A percentile compares a stretch with the other conserved stretches of the same genome.
Conservation (phyloP, 2,888 invertebrate species). For the Cephus spinipes region DNA sequence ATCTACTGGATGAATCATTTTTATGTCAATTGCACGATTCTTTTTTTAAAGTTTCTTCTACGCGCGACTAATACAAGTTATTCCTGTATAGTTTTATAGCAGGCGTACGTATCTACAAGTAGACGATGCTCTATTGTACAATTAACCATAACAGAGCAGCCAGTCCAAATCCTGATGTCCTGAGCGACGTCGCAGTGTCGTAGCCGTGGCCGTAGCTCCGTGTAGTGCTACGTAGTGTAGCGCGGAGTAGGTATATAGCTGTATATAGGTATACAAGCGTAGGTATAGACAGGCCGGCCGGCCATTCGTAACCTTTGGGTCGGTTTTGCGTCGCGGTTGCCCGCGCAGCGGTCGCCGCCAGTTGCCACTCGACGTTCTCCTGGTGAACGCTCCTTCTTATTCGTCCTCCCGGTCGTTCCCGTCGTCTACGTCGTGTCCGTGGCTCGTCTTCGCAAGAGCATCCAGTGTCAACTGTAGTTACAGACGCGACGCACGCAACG, state of each 20-base stretch:
- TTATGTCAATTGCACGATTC: background rate
- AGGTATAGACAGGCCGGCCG: conserved; percentile 26
- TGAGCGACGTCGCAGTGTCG: background rate
- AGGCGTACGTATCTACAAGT: background rate
- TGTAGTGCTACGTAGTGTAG: conserved; percentile 18
- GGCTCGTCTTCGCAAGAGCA: background rate
- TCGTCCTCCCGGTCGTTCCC: background rate
- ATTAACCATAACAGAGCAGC: background rate
- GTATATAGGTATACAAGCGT: conserved; percentile 32
- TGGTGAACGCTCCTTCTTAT: conserved; percentile 35
- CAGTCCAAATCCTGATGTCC: background rate
- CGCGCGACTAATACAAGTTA: background rate
- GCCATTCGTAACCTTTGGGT: conserved; percentile 43
- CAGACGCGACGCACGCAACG: background rate
- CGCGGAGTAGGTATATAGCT: conserved; percentile 30
- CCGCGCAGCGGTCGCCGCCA: conserved; percentile 28
- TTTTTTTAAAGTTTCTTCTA: background rate
- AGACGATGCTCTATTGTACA: background rate
- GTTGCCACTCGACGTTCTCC: conserved; percentile 39
- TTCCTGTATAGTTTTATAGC: background rate
- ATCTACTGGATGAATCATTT: background rate
- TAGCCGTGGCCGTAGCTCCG: background rate
- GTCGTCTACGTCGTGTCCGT: background rate
- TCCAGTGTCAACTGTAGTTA: background rate
- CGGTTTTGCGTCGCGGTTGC: conserved; percentile 41